Conservation (phyloP, 1,140 invertebrate genomes). For the Procambarus clarkii region DNA sequence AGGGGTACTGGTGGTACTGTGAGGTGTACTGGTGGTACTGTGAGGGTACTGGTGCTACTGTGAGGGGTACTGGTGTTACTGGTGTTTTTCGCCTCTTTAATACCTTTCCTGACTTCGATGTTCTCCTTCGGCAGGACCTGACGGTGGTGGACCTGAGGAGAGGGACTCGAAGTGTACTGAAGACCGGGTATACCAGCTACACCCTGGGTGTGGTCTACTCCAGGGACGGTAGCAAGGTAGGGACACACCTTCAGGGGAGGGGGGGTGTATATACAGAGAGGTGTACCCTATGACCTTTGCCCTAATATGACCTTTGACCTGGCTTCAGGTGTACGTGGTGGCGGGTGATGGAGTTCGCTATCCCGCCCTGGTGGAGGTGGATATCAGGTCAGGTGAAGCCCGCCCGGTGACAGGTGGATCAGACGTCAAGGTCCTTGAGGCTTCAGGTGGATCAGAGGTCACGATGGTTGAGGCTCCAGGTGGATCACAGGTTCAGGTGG, state of each 20-base stretch:
- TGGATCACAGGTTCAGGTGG: not conserved
- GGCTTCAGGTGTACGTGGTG: conserved; percentile 45
- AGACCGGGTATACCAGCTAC: conserved; percentile 32
- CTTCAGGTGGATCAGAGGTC: not conserved
- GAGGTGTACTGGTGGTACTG: no score
- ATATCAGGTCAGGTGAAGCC: conserved; percentile 15
- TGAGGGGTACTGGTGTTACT: no score
- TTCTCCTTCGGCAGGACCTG: conserved; percentile 24
- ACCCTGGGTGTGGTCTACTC: conserved; percentile 38
- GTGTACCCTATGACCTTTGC: no score
- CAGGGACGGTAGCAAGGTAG: conserved; percentile 23
- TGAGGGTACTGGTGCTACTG: no score
- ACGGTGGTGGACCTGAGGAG: conserved; percentile 37
- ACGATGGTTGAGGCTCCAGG: not conserved
- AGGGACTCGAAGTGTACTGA: conserved; percentile 26
- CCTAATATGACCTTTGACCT: no score
- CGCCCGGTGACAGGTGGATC: not conserved
- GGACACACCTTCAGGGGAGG: not conserved
- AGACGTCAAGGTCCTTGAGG: not conserved
- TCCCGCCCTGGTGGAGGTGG: conserved; percentile 21
- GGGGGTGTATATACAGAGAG: no score
- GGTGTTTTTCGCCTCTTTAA: no score
- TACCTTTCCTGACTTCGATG: not conserved
- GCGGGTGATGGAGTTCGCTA: conserved; percentile 15
- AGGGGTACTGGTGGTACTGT: no score